Percentiles rank a stretch among this genome's conserved stretches.
Conservation (phyloP, 1,140 invertebrate species). For the Panagrolaimus sp. region DNA sequence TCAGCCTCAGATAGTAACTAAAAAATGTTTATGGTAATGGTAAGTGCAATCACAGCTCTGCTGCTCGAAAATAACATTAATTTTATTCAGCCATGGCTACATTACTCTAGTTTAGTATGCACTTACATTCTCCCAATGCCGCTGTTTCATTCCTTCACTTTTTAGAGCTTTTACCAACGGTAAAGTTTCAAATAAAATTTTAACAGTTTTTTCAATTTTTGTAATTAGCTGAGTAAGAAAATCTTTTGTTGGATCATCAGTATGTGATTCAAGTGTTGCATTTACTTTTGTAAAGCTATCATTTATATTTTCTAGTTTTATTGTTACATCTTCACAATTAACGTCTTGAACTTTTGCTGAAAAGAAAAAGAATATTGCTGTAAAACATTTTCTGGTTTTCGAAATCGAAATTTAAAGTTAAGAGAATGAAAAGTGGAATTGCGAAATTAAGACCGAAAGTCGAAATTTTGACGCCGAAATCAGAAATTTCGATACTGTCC, state of each 20-base stretch:
- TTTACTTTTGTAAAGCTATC: conserved; percentile 17
- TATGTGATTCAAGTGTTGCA: not conserved
- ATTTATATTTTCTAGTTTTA: conserved; percentile 14
- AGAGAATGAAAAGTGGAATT: not conserved
- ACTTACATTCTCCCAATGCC: conserved; percentile 34
- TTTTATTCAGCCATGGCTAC: not conserved
- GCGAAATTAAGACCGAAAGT: not conserved
- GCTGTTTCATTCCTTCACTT: conserved; percentile 28
- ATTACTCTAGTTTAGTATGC: not conserved
- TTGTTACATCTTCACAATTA: conserved; percentile 23
- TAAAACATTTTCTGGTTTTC: no score
- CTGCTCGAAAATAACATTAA: no score
- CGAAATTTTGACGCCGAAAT: conserved; percentile 1
- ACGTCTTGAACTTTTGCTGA: conserved; percentile 27
- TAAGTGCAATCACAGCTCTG: no score
- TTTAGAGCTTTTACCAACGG: conserved; percentile 32
- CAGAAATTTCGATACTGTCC: not conserved
- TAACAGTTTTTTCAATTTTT: conserved; percentile 28
- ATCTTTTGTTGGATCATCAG: conserved; percentile 26
- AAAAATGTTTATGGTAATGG: no score
- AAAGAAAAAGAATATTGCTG: not conserved
- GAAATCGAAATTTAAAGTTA: no score
- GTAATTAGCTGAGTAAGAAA: conserved; percentile 28
- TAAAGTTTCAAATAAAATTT: conserved; percentile 29
- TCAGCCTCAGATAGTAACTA: conserved; percentile 28